Evolutionary conservation across 2,797 vertebrate species (phyloP).

Genomic region (Cacajao melanocephalus): DNA sequence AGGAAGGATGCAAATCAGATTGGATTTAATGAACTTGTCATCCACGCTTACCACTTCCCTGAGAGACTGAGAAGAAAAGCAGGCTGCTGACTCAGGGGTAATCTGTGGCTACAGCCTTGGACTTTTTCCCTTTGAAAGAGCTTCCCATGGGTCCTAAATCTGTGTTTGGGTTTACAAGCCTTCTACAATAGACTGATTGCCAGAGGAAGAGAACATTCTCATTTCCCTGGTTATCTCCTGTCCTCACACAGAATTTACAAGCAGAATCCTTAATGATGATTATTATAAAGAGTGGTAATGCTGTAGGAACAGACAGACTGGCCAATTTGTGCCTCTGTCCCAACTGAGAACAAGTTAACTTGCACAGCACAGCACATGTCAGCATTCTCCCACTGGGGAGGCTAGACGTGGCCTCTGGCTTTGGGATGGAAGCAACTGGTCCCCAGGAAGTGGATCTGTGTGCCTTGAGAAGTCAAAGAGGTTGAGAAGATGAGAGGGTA

Average conservation of each 20-base stretch:
- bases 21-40: background rate
- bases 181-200: background rate
- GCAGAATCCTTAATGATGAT: background rate
- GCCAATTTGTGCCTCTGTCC: background rate
- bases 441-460: background rate
- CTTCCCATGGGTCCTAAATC: background rate
- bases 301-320: background rate
- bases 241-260: background rate
- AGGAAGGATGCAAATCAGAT: background rate
- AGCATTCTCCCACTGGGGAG: no score
- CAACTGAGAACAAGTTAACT: background rate
- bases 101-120: background rate
- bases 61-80: background rate
- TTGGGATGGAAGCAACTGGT: background rate
- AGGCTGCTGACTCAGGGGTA: background rate
- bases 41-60: background rate
- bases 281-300: background rate
- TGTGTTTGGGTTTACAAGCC: background rate
- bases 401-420: background rate
- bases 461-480: background rate
- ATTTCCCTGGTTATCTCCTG: background rate
- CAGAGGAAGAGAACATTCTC: background rate
- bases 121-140: background rate
- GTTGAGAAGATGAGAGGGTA: background rate
- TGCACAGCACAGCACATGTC: background rate